Conservation (phyloP, 2,797 vertebrate species). For the Diplodus sargus region DNA sequence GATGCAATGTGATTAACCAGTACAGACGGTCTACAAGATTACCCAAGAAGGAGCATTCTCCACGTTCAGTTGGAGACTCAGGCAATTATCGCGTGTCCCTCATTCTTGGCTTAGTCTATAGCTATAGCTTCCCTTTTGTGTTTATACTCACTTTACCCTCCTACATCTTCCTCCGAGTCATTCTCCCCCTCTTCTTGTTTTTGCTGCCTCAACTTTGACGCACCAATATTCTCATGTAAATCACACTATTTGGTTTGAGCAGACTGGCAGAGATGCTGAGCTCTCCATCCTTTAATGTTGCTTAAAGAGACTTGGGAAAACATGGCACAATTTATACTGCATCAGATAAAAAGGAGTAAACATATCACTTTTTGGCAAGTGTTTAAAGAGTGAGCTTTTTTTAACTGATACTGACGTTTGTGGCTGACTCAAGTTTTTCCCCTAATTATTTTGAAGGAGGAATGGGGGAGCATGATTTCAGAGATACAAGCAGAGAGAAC, state of each 20-base stretch:
- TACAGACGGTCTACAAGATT: slow-evolving; percentile 32
- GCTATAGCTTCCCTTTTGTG: slow-evolving; percentile 19
- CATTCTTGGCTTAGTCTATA: slow-evolving; percentile 16
- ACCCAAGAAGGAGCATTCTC: slow-evolving; percentile 18
- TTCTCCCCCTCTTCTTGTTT: slow-evolving; percentile 1
- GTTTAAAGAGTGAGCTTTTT: slow-evolving; percentile 8
- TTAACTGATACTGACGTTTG: slow-evolving; percentile 32
- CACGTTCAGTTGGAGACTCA: slow-evolving; percentile 4
- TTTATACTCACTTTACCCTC: background rate
- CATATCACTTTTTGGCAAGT: slow-evolving; percentile 2
- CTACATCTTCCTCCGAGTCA: slow-evolving; percentile 4
- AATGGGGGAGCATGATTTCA: slow-evolving; percentile 6
- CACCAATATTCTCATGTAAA: slow-evolving; percentile 7
- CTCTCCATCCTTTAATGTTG: slow-evolving; percentile 13
- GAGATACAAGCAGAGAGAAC: background rate
- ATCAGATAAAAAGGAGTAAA: background rate
- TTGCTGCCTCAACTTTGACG: slow-evolving; percentile 26
- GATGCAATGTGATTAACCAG: slow-evolving; percentile 27
- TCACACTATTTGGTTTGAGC: slow-evolving; percentile 17
- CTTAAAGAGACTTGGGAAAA: slow-evolving; percentile 14
- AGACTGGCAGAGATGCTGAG: slow-evolving; percentile 31
- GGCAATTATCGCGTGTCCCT: background rate
- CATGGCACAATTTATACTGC: background rate
- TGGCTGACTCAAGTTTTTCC: slow-evolving; percentile 27
- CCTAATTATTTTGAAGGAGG: slow-evolving; percentile 25